phyloP scores from a whole-genome alignment of 2,113 vertebrate genomes.

The Eulemur macaco region DNA sequence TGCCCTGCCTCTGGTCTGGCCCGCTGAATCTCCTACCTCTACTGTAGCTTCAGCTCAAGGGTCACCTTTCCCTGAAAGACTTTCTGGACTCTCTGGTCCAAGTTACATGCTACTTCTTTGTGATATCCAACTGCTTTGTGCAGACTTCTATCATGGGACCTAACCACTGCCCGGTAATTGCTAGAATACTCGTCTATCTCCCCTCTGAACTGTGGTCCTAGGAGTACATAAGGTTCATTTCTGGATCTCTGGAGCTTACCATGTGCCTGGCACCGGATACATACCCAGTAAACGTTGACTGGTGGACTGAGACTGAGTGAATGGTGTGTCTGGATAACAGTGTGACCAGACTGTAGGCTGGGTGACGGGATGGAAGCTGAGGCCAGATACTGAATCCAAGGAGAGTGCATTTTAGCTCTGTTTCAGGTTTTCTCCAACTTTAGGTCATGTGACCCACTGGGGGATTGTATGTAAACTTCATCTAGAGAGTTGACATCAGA shows the following conservation, averaged over 20 bases:
- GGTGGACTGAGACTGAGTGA: background rate
- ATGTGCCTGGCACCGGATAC: background rate
- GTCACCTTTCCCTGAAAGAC: background rate
- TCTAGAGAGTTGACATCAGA: background rate
- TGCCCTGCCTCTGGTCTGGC: background rate
- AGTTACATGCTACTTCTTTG: background rate
- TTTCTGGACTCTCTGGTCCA: background rate
- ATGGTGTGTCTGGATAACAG: background rate
- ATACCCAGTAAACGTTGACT: background rate
- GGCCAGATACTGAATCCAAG: background rate
- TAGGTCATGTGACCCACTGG: background rate
- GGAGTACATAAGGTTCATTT: background rate
- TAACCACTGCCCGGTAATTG: too few species aligned
- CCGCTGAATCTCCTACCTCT: background rate
- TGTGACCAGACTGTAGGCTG: too few species aligned
- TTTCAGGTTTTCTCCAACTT: background rate
- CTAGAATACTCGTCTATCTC: background rate
- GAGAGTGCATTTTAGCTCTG: background rate
- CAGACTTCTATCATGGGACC: background rate
- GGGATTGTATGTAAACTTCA: background rate
- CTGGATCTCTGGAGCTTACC: background rate
- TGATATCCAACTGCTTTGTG: background rate
- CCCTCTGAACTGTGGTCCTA: background rate
- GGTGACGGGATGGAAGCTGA: background rate
- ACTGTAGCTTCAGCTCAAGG: background rate